Evolutionary conservation across 2,113 vertebrate species (phyloP), one percentile per base, ranked within the genome.

Genomic region (Lota lota): DNA sequence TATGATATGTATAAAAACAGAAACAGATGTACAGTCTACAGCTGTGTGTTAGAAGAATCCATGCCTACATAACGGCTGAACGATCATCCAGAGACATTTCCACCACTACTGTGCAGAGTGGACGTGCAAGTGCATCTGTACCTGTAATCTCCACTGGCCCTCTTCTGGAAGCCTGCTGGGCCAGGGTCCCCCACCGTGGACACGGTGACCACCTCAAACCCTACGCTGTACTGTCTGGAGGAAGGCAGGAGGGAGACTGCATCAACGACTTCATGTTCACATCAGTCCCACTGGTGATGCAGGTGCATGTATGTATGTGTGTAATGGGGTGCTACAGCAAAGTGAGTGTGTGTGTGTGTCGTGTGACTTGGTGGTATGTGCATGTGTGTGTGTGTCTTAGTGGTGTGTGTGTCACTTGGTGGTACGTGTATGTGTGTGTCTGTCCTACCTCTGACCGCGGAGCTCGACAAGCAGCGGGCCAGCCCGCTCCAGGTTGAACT

Each of bases 71-170:
- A n/a, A n/a, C n/a, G n/a, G n/a, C n/a, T n/a, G n/a, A n/a, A n/a
- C n/a, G n/a, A n/a, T n/a, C n/a, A n/a, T n/a, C n/a, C n/a, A n/a
- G n/a, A n/a, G n/a, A n/a, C n/a, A 47, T 47, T 47, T 12, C 8
- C 40, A 47, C 40, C 40, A 14, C 40, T 12, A 1, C 40, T 47
- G 40, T 6, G 7, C 40, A 47, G 4, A 10, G 40, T 47, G 40
- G 40, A 47, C 40, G 40, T 18, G 10, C 53, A 4, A 4, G 28
- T 33, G 24, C 5, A 28, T 28, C 4, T 33, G 28, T 93, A 99
- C 97, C 97, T 95, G 88, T 98, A 99, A 87, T 99, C 96, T 66
- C 97, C 97, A 22, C 96, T 99, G 79, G 74, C 94, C 79, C 89
- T 98, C 74, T 95, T 97, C 78, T 93, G 93, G 75, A 93, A 93